phyloP scores from a whole-genome alignment of 2,113 vertebrate species.

The Paramormyrops kingsleyae region DNA sequence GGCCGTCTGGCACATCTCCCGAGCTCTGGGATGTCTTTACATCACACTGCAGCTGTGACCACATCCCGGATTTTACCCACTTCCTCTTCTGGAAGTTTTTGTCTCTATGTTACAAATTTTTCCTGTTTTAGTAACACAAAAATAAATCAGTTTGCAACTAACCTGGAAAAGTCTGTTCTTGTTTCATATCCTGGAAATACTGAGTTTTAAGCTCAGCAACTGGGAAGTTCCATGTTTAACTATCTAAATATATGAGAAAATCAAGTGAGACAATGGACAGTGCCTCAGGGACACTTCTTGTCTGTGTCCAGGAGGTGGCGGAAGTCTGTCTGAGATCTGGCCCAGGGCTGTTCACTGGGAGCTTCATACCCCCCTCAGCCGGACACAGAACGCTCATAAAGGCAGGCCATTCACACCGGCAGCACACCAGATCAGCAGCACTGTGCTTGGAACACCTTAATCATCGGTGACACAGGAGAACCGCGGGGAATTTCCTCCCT shows the following conservation, averaged over 20 bases:
- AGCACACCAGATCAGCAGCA: constrained; percentile 8
- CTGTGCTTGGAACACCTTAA: constrained; percentile 57
- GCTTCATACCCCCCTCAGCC: background rate
- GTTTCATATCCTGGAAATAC: background rate
- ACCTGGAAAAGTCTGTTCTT: background rate
- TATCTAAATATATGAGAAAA: background rate
- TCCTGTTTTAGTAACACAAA: background rate
- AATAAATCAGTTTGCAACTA: background rate
- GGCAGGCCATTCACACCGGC: no score
- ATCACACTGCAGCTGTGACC: constrained; percentile 10
- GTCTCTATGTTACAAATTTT: background rate
- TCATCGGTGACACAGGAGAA: constrained; percentile 45
- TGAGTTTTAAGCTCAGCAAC: background rate
- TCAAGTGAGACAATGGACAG: background rate
- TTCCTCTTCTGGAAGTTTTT: constrained; percentile 11
- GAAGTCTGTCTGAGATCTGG: background rate
- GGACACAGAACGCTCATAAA: background rate
- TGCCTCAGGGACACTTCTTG: background rate
- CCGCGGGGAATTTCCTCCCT: constrained; percentile 55
- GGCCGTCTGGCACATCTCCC: background rate
- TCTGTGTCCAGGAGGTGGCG: background rate
- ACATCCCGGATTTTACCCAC: background rate
- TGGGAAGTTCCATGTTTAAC: background rate
- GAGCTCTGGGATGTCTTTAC: background rate
- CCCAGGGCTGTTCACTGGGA: background rate